Base-by-base conservation (phyloP, 2,113 vertebrate genomes). In the Hyla sarda region DNA sequence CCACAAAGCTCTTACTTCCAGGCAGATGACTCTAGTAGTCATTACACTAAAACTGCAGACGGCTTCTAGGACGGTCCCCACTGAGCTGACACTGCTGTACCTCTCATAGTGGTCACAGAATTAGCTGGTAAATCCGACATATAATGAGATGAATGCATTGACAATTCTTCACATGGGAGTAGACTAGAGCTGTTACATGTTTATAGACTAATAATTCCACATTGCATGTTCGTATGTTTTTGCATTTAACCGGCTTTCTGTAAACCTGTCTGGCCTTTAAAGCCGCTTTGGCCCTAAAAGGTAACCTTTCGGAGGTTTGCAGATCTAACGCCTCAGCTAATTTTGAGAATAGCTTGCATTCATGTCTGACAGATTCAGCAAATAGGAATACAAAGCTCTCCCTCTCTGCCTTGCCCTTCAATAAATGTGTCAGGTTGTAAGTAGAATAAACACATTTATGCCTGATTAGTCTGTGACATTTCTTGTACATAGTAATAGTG, bases 381-480 rank as follows among this genome's bases (percentile, higher is more conserved):
- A 73, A 10, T 50, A 52, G 32, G 25, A 17, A 6, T 47, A 47
- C n/a, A 30, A 23, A 16, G 21, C 73, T 1, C 23, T 28, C n/a
- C 37, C 41, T 32, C 41, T 5, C 23, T n/a, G 45, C 45, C 72
- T 45, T 48, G 37, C 23, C n/a, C 14, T 32, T 19, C 47, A 8
- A 30, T 50, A 30, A 17, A 50, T 30, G n/a, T 30, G 34, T 74
- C 3, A 52, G 25, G 14, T 32, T 32, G 28, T 74, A 28, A 52
- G 47, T 28, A 28, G 17, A 13, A 60, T n/a, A 8, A 37, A 11
- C 16, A 25, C 32, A 34, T 41, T n/a, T 16, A 60, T 60, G 54
- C 77, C 54, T 41, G 45, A 14, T n/a, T n/a, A 58, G 77, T 79
- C 77, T 10, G 30, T 79, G 54, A 79, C 77, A 79, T 60, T 78